Conservation (phyloP, 2,888 invertebrate species). For the Acanthosepion lycidas region DNA sequence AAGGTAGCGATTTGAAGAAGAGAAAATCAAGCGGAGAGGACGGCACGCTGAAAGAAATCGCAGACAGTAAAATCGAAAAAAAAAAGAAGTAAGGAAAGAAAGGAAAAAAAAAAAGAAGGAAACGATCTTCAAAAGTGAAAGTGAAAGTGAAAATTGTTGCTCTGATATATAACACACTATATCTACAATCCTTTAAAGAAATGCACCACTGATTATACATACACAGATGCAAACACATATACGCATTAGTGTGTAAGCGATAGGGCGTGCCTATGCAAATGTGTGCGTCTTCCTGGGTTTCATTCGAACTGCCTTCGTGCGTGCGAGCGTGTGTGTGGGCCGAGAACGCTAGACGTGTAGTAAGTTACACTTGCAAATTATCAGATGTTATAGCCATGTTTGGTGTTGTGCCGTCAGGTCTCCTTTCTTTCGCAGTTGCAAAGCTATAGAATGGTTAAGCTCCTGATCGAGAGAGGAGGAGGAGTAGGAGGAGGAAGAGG, state of each 20-base stretch:
- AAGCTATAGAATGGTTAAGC: too few species aligned
- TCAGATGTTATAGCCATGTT: background rate
- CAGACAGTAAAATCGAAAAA: background rate
- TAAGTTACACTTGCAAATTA: background rate
- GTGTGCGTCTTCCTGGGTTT: background rate
- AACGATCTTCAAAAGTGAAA: background rate
- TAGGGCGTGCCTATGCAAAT: background rate
- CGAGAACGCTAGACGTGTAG: background rate
- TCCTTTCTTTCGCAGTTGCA: constrained; percentile 2
- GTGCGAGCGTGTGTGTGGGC: background rate
- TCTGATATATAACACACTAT: background rate
- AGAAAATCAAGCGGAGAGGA: background rate
- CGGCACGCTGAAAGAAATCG: background rate
- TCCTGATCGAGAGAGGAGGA: background rate
- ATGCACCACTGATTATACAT: background rate
- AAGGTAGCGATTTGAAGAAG: background rate
- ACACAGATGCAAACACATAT: background rate
- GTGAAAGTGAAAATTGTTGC: background rate
- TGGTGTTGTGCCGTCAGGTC: background rate
- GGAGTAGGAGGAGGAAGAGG: background rate
- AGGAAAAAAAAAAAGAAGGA: background rate
- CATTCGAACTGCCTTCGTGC: background rate
- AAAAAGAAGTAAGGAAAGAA: background rate
- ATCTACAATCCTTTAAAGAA: background rate
- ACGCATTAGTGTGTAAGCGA: background rate